Evolutionary conservation across 1,140 invertebrate genomes (phyloP).

Genomic region (Brachionus calyciflorus): DNA sequence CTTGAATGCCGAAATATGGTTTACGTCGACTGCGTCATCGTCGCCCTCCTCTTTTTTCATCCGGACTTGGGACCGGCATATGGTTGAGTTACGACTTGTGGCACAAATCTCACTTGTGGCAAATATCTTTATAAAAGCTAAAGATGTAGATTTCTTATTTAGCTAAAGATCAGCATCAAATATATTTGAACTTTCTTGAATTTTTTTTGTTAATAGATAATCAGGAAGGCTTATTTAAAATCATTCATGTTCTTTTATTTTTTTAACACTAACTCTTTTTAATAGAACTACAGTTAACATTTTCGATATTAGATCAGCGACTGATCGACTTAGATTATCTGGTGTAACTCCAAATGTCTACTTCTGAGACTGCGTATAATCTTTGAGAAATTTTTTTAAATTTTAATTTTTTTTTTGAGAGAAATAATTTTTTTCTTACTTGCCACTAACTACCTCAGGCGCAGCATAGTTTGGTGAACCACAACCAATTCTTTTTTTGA

Average conservation of each 20-base stretch:
- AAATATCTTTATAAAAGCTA: too few relatives aligned
- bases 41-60: too few relatives aligned
- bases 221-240: slow-evolving; percentile 92
- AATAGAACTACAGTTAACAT: slow-evolving; percentile 99
- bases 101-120: too few relatives aligned
- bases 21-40: too few relatives aligned
- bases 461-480: slow-evolving; percentile 99
- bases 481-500: slow-evolving; percentile 96
- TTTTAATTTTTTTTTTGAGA: too few relatives aligned
- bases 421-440: too few relatives aligned
- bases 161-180: slow-evolving; percentile 97
- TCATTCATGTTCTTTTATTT: slow-evolving; percentile 98
- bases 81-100: too few relatives aligned
- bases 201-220: slow-evolving; percentile 92
- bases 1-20: too few relatives aligned
- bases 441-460: slow-evolving; percentile 97
- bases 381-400: too few relatives aligned
- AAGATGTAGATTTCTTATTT: too few relatives aligned
- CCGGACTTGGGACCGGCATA: too few relatives aligned
- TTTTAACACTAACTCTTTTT: slow-evolving; percentile 91
- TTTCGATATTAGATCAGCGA: slow-evolving; percentile 87
- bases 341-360: slow-evolving; percentile 99
- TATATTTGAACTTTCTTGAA: slow-evolving; percentile 92
- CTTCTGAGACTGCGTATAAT: slow-evolving; percentile 91
- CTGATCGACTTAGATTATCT: slow-evolving; percentile 91